Evolutionary conservation across 2,888 invertebrate species (phyloP), one percentile per base, ranked within the genome.

Genomic region (Microplitis manilae): DNA sequence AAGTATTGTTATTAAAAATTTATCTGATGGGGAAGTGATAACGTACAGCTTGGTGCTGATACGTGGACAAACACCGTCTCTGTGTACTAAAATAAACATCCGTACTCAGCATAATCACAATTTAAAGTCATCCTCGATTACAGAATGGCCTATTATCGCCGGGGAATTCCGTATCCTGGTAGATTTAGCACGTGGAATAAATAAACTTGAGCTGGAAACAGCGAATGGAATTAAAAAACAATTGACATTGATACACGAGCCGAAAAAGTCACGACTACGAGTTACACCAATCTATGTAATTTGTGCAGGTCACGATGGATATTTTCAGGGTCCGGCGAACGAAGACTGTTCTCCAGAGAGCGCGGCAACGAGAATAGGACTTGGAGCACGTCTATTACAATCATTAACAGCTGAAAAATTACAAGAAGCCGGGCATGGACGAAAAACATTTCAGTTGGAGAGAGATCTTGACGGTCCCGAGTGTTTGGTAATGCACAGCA

Each of bases 371-470:
- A 92, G 96, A 85, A 96, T 98, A 84, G 92, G 93, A 75, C 90
- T 96, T 6, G 95, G 95, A 68, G 92, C 95, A 9, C 94, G 95
- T 86, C 91, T 98, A 72, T 93, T 98, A 79, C 98, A 98, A 90
- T 93, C 95, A 78, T 91, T 98, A 82, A 95, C 95, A 80, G 96
- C 96, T 0, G 97, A 98, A 90, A 97, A 97, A 89, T 90, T 98
- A 38, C 92, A 93, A 81, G 96, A 97, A 88, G 94, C 94, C 82
- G 95, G 95, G 9, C 93, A 95, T 75, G 94, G 93, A 1, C 91
- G 95, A 79, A 94, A 95, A 91, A 96, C 97, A 1, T 98, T 98
- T 90, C 93, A 94, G 83, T 89, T 97, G 38, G 95, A 95, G 87
- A 92, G 93, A 81, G 92, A 93, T 85, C 89, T 93, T 5, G 92